A percentile compares a stretch with the other conserved stretches of the same genome.
Evolutionary conservation across 2,888 invertebrate genomes (phyloP).

Genomic region (Lissonota sp.): DNA sequence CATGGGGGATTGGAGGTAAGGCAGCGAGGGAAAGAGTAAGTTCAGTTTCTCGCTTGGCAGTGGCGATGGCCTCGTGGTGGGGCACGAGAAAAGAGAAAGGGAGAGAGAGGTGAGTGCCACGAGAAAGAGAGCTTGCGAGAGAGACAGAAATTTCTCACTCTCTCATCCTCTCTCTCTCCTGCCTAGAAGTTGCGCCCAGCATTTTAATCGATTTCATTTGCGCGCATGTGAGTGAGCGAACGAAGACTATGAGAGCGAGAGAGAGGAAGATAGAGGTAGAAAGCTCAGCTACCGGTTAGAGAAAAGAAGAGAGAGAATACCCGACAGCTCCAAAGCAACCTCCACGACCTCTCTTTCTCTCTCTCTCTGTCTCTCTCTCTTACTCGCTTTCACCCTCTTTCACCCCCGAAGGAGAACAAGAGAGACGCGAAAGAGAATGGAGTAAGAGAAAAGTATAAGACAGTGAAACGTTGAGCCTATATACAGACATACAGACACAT

Average conservation of each 20-base stretch:
- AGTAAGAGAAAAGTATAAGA: slow-evolving; percentile 61
- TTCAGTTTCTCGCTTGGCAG: slow-evolving; percentile 58
- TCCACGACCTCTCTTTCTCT: slow-evolving; percentile 59
- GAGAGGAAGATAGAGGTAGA: slow-evolving; percentile 42
- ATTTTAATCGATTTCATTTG: slow-evolving; percentile 90
- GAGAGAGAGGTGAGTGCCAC: slow-evolving; percentile 29
- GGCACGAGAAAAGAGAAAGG: slow-evolving; percentile 55
- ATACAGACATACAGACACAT: slow-evolving; percentile 16
- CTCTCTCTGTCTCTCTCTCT: slow-evolving; percentile 49
- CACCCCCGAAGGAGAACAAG: slow-evolving; percentile 24
- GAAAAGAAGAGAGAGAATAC: slow-evolving; percentile 58
- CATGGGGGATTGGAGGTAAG: slow-evolving; percentile 65
- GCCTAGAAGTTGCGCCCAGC: slow-evolving; percentile 87
- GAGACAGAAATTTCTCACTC: slow-evolving; percentile 63
- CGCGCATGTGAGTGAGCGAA: slow-evolving; percentile 86
- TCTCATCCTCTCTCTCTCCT: slow-evolving; percentile 84
- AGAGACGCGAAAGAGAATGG: slow-evolving; percentile 61
- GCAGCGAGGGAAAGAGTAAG: slow-evolving; percentile 64
- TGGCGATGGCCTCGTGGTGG: slow-evolving; percentile 45
- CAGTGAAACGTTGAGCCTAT: slow-evolving; percentile 39
- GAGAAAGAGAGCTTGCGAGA: slow-evolving; percentile 58
- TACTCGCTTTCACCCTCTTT: background rate
- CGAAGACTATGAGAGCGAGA: slow-evolving; percentile 51
- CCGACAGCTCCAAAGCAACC: slow-evolving; percentile 60
- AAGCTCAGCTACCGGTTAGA: slow-evolving; percentile 34